Evolutionary conservation across 2,888 invertebrate genomes (phyloP).

Genomic region (Hermaeophaga mercurialis): DNA sequence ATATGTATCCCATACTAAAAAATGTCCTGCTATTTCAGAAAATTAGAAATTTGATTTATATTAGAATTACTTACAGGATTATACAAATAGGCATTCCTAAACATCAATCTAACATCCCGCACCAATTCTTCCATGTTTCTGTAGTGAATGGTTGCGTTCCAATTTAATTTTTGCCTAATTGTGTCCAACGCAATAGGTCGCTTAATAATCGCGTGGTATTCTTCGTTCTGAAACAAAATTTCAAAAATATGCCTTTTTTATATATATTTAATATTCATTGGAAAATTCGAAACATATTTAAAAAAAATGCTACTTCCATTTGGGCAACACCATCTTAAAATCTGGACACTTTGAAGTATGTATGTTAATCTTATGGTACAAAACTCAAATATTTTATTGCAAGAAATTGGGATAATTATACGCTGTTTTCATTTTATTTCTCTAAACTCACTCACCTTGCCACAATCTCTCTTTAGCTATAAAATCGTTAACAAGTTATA

Average conservation of each 20-base stretch:
- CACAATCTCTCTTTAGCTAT: conserved; percentile 1
- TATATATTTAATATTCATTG: too few species aligned
- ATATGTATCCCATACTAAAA: conserved; percentile 4
- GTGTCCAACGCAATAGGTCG: conserved; percentile 86
- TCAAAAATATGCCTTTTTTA: too few species aligned
- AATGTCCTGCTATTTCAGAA: too few species aligned
- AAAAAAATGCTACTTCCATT: too few species aligned
- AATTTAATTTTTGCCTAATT: conserved; percentile 80
- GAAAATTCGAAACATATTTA: too few species aligned
- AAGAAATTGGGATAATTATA: too few species aligned
- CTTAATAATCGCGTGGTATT: conserved; percentile 72
- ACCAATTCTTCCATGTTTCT: conserved; percentile 76
- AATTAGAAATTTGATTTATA: not conserved
- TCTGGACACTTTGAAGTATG: too few species aligned
- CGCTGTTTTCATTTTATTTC: too few species aligned
- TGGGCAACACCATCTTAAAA: too few species aligned
- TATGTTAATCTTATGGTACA: too few species aligned
- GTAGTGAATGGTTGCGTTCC: conserved; percentile 74
- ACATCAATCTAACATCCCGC: conserved; percentile 81
- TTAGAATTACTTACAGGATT: conserved; percentile 71
- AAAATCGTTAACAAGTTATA: not conserved
- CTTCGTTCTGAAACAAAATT: conserved; percentile 62
- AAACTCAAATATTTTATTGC: too few species aligned
- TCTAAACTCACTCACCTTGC: conserved; percentile 7
- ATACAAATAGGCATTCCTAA: conserved; percentile 84